These are phyloP conservation scores for Scortum barcoo DNA, from an alignment of 2,113 vertebrate species.

Conservation along the genomic window DNA sequence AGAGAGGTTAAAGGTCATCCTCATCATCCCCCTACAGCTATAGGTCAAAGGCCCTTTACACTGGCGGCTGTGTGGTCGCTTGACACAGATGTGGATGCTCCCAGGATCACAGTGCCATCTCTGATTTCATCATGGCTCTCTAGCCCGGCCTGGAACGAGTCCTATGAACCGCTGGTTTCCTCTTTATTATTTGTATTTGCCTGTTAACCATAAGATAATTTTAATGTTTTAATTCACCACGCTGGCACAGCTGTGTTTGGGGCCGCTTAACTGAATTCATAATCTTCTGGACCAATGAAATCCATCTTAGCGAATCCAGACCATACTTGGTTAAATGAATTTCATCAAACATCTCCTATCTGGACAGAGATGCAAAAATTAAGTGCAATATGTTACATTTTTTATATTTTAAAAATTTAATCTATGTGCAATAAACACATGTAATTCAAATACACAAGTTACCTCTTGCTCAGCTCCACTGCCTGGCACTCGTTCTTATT, in stretches of 20 bases:
- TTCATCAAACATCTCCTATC: not conserved
- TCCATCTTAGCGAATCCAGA: not conserved
- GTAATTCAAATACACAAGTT: not conserved
- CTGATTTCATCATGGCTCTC: constrained; percentile 1
- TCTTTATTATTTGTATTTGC: constrained; percentile 22
- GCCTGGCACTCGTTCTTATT: not conserved
- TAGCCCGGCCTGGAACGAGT: not conserved
- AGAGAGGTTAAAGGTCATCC: constrained; percentile 50
- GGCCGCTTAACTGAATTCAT: not conserved
- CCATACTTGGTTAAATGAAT: constrained; percentile 13
- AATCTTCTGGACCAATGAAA: constrained; percentile 3
- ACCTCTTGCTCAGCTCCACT: not conserved
- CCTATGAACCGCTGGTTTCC: constrained; percentile 16
- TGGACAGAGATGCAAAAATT: not conserved
- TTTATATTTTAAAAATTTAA: no score
- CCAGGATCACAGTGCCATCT: not conserved
- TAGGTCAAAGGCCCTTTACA: constrained; percentile 57
- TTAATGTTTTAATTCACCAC: not conserved
- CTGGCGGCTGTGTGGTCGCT: constrained; percentile 26
- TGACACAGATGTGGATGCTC: constrained; percentile 9
- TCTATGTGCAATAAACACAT: not conserved
- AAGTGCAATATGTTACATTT: not conserved
- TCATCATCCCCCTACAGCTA: constrained; percentile 54
- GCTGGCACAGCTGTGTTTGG: constrained; percentile 23
- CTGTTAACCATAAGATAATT: constrained; percentile 4